Conservation (phyloP, 2,113 vertebrate genomes). For the Lepus timidus region DNA sequence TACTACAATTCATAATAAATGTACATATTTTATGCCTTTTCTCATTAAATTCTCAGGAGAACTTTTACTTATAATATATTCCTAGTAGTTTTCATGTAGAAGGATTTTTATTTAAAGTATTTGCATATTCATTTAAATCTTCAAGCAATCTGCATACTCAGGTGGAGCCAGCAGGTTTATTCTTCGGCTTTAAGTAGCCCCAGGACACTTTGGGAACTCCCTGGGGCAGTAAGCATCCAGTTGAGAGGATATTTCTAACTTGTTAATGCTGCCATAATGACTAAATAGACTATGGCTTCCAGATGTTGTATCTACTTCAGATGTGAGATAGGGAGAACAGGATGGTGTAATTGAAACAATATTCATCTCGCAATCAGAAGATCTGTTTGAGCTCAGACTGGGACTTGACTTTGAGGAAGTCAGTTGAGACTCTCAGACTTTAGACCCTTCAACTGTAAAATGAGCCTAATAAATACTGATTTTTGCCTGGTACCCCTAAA, state of each 20-base stretch:
- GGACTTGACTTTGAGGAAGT: slow-evolving; percentile 22
- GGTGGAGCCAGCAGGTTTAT: slow-evolving; percentile 51
- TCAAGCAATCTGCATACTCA: slow-evolving; percentile 40
- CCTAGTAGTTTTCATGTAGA: slow-evolving; percentile 55
- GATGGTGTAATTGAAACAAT: slow-evolving; percentile 60
- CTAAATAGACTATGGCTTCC: slow-evolving; percentile 70
- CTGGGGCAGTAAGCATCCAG: slow-evolving; percentile 47
- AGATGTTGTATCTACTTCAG: slow-evolving; percentile 65
- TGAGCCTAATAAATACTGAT: not conserved
- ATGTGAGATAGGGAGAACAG: slow-evolving; percentile 62
- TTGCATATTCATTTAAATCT: slow-evolving; percentile 48
- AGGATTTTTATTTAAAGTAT: slow-evolving; percentile 58
- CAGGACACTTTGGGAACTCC: slow-evolving; percentile 14
- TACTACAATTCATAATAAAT: slow-evolving; percentile 26
- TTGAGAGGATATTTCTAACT: slow-evolving; percentile 77
- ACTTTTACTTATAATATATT: slow-evolving; percentile 42
- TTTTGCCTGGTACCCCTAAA: not conserved
- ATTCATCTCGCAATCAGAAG: slow-evolving; percentile 62
- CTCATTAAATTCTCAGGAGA: not conserved
- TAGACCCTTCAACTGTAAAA: slow-evolving; percentile 7
- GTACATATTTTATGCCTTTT: not conserved
- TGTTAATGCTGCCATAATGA: slow-evolving; percentile 76
- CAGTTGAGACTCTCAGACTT: not conserved
- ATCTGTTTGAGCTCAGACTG: slow-evolving; percentile 50
- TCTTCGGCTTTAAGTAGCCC: slow-evolving; percentile 63